Evolutionary conservation across 2,113 vertebrate genomes (phyloP).

Genomic region (Hemiscyllium ocellatum): DNA sequence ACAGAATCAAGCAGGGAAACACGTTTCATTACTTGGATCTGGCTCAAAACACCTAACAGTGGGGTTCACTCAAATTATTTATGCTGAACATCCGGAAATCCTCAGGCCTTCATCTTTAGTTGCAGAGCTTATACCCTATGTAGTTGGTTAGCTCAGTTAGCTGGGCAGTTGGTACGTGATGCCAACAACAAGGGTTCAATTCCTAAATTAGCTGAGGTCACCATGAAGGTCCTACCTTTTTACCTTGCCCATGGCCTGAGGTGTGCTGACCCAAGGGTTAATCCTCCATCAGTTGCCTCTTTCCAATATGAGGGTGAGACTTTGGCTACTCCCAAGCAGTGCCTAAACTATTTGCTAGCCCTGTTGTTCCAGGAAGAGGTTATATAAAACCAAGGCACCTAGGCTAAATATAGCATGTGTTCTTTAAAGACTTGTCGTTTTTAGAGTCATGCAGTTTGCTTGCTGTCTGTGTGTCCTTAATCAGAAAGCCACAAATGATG

Average conservation of each 20-base stretch:
- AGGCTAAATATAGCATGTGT: neutral
- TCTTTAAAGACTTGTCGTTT: neutral
- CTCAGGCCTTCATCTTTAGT: neutral
- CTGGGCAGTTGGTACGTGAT: too few relatives aligned
- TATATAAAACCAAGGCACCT: neutral
- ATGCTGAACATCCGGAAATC: neutral
- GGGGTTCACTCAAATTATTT: neutral
- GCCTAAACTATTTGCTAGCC: neutral
- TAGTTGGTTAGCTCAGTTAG: too few relatives aligned
- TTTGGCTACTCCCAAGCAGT: too few relatives aligned
- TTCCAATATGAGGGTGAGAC: too few relatives aligned
- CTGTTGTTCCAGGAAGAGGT: neutral
- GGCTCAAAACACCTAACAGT: neutral
- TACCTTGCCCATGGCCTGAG: too few relatives aligned
- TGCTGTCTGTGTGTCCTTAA: neutral
- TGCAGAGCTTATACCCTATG: neutral
- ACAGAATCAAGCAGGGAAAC: too few relatives aligned
- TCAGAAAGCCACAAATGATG: neutral
- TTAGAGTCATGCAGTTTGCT: neutral
- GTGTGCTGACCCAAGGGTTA: too few relatives aligned
- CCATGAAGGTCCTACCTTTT: too few relatives aligned
- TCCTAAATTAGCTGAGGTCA: too few relatives aligned
- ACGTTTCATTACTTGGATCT: neutral
- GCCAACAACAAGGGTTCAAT: too few relatives aligned
- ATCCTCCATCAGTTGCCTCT: too few relatives aligned